phyloP scores from a whole-genome alignment of 2,888 invertebrate genomes.

The Folsomia candida region DNA sequence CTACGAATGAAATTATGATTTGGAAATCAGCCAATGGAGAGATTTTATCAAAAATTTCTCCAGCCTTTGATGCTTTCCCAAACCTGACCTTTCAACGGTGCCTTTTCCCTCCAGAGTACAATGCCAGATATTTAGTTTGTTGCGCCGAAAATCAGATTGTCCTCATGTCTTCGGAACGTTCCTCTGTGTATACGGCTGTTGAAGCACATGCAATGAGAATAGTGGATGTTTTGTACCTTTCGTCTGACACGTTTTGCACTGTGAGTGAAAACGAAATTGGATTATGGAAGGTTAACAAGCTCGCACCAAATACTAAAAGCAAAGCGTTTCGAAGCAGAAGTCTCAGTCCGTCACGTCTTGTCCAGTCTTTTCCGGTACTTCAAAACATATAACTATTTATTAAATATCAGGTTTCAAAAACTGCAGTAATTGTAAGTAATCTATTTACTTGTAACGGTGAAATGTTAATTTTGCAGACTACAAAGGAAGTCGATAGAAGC shows the following conservation, averaged over 20 bases:
- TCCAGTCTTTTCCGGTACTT: background rate
- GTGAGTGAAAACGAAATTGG: slow-evolving; percentile 48
- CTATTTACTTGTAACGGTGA: no score
- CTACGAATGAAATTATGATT: slow-evolving; percentile 41
- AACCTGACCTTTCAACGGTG: slow-evolving; percentile 35
- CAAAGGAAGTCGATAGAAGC: background rate
- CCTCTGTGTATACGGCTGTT: slow-evolving; percentile 29
- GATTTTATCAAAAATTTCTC: slow-evolving; percentile 39
- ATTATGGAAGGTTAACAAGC: slow-evolving; percentile 40
- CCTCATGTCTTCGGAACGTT: slow-evolving; percentile 30
- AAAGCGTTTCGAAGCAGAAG: slow-evolving; percentile 33
- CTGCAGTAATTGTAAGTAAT: background rate
- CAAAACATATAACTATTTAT: no score
- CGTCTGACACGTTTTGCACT: slow-evolving; percentile 34
- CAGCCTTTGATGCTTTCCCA: slow-evolving; percentile 28
- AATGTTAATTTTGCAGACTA: background rate
- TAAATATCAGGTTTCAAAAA: no score
- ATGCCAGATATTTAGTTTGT: slow-evolving; percentile 37
- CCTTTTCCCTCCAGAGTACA: slow-evolving; percentile 32
- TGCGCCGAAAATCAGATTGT: slow-evolving; percentile 42
- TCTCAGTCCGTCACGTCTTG: slow-evolving; percentile 35
- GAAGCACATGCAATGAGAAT: slow-evolving; percentile 45
- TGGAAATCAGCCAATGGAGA: slow-evolving; percentile 43
- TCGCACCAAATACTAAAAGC: slow-evolving; percentile 22
- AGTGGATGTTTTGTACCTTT: slow-evolving; percentile 34